Percentiles rank a stretch among this genome's conserved stretches.
Conservation (phyloP, 2,797 vertebrate genomes). For the Halcyon smyrnensis region DNA sequence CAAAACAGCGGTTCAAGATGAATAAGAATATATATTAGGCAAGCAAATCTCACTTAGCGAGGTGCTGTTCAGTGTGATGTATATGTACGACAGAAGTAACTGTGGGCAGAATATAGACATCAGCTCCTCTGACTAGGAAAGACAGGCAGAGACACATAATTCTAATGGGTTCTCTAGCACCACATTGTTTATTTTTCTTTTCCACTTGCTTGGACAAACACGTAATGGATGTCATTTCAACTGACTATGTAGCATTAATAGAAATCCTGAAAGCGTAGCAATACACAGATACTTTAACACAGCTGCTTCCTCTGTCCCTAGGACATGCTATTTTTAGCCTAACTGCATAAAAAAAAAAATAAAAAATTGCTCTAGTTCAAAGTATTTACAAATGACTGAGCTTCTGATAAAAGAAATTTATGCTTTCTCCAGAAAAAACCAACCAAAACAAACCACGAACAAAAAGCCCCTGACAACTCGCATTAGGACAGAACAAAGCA, state of each 20-base stretch:
- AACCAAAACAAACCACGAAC: background rate
- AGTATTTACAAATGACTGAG: conserved; percentile 52
- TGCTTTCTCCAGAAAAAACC: background rate
- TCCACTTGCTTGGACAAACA: conserved; percentile 26
- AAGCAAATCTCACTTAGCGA: background rate
- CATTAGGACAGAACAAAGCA: conserved; percentile 36
- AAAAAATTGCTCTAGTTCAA: conserved; percentile 45
- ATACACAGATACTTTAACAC: conserved; percentile 49
- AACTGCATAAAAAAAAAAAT: background rate
- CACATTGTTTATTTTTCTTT: conserved; percentile 51
- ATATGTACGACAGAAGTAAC: background rate
- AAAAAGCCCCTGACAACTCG: conserved; percentile 22
- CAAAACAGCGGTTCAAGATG: background rate
- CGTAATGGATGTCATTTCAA: conserved; percentile 34
- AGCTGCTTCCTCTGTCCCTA: conserved; percentile 60
- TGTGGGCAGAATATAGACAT: background rate
- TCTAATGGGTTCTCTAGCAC: background rate
- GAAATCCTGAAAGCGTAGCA: conserved; percentile 44
- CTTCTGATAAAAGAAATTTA: conserved; percentile 23
- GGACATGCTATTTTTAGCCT: conserved; percentile 61
- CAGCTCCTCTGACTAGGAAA: background rate
- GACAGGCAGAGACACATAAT: background rate
- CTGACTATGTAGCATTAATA: conserved; percentile 30
- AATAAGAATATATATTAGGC: background rate
- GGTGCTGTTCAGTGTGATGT: background rate